phyloP scores from a whole-genome alignment of 2,888 invertebrate species.

The Plutella xylostella region DNA sequence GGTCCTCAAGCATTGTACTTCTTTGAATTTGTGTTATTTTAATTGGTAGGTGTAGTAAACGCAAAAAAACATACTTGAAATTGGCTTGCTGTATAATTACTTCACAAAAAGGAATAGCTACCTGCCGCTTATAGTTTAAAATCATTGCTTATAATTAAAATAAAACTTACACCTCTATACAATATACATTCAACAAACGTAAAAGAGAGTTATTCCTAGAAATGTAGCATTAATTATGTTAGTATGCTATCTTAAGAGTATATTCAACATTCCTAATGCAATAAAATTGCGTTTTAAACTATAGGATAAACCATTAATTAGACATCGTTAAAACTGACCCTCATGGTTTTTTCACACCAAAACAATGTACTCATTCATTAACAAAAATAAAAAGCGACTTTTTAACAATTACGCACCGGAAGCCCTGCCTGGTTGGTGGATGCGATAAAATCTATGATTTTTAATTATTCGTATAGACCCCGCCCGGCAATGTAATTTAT shows the following conservation, averaged over 20 bases:
- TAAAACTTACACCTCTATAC: not conserved
- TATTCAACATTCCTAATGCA: too few relatives aligned
- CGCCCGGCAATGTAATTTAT: conserved; percentile 53
- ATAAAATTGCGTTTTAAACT: too few relatives aligned
- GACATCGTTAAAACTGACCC: conserved; percentile 5
- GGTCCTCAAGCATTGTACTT: too few relatives aligned
- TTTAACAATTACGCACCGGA: conserved; percentile 49
- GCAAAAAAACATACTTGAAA: too few relatives aligned
- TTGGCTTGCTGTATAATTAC: too few relatives aligned
- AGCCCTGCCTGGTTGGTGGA: conserved; percentile 44
- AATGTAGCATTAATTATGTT: too few relatives aligned
- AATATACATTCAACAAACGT: too few relatives aligned
- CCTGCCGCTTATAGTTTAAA: not conserved
- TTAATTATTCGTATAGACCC: conserved; percentile 54
- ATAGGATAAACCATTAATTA: conserved; percentile 6
- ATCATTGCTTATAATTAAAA: not conserved
- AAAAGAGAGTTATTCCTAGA: too few relatives aligned
- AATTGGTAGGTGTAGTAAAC: too few relatives aligned
- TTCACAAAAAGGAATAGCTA: too few relatives aligned
- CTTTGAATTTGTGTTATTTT: too few relatives aligned
- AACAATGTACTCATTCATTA: conserved; percentile 18
- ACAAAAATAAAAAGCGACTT: conserved; percentile 25
- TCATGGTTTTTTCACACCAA: conserved; percentile 17
- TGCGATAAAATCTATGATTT: conserved; percentile 55
- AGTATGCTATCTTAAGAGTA: too few relatives aligned